A percentile compares a stretch with the other conserved stretches of the same genome.
Conservation (phyloP, 2,113 vertebrate species). For the Phyllostomus discolor region DNA sequence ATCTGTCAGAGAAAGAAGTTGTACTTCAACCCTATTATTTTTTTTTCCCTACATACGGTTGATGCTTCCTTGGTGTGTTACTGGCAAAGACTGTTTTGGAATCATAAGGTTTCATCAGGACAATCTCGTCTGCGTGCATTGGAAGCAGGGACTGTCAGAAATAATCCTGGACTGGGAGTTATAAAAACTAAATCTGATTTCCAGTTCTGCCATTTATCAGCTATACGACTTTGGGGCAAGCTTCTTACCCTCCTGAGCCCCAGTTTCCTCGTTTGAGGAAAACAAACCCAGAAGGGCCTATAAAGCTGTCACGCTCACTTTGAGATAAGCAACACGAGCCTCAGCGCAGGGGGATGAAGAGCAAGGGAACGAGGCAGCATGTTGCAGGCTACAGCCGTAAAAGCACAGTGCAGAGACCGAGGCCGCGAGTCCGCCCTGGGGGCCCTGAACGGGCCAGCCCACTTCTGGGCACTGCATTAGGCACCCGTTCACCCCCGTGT, state of each 20-base stretch:
- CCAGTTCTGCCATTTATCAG: not conserved
- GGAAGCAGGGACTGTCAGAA: not conserved
- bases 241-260: not conserved
- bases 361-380: not conserved
- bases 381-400: too few species aligned
- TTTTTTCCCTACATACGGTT: not conserved
- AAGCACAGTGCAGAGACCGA: not conserved
- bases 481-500: not conserved
- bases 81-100: not conserved
- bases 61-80: not conserved
- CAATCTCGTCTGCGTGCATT: not conserved
- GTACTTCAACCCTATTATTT: not conserved
- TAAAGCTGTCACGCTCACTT: not conserved
- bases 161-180: not conserved
- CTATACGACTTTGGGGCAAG: not conserved
- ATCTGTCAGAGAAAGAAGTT: not conserved
- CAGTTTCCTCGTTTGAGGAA: not conserved
- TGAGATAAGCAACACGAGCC: not conserved
- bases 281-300: not conserved
- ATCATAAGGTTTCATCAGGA: not conserved
- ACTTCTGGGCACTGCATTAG: too few species aligned
- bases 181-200: not conserved
- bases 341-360: not conserved
- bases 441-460: not conserved
- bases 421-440: not conserved